These are phyloP conservation scores for Aldrovandia affinis DNA, from an alignment of 2,797 vertebrate genomes.

Conservation along the genomic window DNA sequence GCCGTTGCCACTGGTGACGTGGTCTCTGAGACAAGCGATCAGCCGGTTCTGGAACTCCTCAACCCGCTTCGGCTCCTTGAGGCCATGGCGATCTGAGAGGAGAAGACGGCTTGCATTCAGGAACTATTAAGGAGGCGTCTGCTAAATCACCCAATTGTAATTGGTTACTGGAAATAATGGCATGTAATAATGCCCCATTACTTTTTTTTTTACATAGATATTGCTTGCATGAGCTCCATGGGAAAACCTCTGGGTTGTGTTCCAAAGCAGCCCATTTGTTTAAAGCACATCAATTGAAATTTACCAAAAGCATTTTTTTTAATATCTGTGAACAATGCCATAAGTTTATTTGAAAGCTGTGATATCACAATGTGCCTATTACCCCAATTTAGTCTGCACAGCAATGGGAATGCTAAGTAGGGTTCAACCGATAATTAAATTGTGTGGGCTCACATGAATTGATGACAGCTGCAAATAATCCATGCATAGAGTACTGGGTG, in stretches of 20 bases:
- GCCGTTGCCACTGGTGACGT: slow-evolving; percentile 69
- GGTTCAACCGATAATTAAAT: not conserved
- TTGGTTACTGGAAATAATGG: too few species aligned
- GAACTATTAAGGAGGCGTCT: not conserved
- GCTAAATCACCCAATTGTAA: too few species aligned
- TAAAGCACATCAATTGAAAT: not conserved
- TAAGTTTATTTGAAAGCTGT: not conserved
- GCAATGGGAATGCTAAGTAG: not conserved
- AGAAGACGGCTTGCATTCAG: not conserved
- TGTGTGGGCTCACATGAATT: not conserved
- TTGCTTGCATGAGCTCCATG: too few species aligned
- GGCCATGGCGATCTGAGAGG: slow-evolving; percentile 85
- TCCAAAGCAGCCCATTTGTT: too few species aligned
- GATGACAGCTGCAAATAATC: not conserved
- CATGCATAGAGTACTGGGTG: not conserved
- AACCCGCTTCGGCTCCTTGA: slow-evolving; percentile 89
- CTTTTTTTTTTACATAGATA: too few species aligned
- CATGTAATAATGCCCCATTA: too few species aligned
- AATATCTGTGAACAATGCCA: not conserved
- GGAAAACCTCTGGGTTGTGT: too few species aligned
- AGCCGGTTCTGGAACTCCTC: slow-evolving; percentile 94
- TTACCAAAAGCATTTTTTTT: not conserved
- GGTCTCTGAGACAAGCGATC: slow-evolving; percentile 89
- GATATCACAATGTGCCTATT: not conserved
- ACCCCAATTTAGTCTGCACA: not conserved